Evolutionary conservation across 2,888 invertebrate genomes (phyloP).

Genomic region (Rhamphomyia laevipes): DNA sequence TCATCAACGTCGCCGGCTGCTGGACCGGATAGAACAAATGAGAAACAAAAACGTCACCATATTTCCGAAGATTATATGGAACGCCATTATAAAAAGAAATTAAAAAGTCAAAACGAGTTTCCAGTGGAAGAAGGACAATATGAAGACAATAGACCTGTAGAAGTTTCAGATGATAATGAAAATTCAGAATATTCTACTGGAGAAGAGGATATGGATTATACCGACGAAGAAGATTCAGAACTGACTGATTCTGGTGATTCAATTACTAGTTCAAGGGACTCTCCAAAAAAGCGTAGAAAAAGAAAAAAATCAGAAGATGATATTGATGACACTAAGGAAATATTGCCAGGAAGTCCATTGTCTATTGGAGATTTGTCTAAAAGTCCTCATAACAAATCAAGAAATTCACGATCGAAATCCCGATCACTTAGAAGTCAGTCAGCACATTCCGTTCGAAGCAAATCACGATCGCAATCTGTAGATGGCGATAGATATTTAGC

Average conservation of each 20-base stretch:
- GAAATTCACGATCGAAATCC: slow-evolving; percentile 24
- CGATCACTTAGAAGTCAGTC: not conserved
- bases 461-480: slow-evolving; percentile 11
- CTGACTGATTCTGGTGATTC: slow-evolving; percentile 32
- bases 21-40: not conserved
- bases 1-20: not conserved
- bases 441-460: not conserved
- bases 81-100: no score
- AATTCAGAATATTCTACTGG: not conserved
- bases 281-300: slow-evolving; percentile 22
- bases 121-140: no score
- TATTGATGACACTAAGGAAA: slow-evolving; percentile 25
- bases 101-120: no score
- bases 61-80: not conserved
- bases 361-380: slow-evolving; percentile 43
- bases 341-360: slow-evolving; percentile 42
- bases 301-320: slow-evolving; percentile 20
- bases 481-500: slow-evolving; percentile 13
- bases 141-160: not conserved
- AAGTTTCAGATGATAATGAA: not conserved
- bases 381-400: slow-evolving; percentile 24
- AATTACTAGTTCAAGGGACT: not conserved
- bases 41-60: not conserved
- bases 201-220: slow-evolving; percentile 20
- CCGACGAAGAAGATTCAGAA: slow-evolving; percentile 40